Evolutionary conservation across 35 echinoderm and acorn worm species (phyloP), one percentile per base, ranked within the genome.

Genomic region (Amphiura filiformis): DNA sequence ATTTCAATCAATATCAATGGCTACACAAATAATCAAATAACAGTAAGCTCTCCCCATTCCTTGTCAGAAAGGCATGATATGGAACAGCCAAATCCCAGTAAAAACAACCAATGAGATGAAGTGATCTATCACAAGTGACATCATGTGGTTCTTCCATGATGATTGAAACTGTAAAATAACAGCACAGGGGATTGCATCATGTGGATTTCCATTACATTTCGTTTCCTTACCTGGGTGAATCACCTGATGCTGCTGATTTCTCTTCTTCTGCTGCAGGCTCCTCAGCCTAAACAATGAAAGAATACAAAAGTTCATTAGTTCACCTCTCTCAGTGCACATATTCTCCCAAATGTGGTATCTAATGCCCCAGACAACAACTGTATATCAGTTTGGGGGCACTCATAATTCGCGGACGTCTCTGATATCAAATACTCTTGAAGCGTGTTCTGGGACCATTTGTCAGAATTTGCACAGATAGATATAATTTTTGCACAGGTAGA

Each of bases 141-240:
- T 20, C 7, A 52, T 52, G 44, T 20, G 20, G 44, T 52, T 52
- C 44, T 52, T 52, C 44, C 44, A 52, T 52, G 44, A 20, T 7
- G 44, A 52, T 11, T 11, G 20, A 52, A 52, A 52, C 7, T 52
- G 7, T 11, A 52, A 52, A 52, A 52, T 11, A 11, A 20, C 7
- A 52, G 20, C 7, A 52, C 44, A 11, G 7, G 7, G 7, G 44
- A 20, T 52, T 52, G 44, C 7, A 20, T 20, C 44, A 7, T 77
- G 75, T 9, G 75, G 26, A 31, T 77, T 5, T 13, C 5, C 5
- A 77, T 77, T 9, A 13, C 15, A 82, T 82, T 20, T 30, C 36
- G 20, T 34, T 18, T 28, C 36, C 47, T 89, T 64, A 90, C 88
- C 81, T 90, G 36, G 81, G 32, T 84, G 20, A 38, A 31, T 82